Evolutionary conservation across 2,113 vertebrate genomes (phyloP).

Genomic region (Ifrita kowaldi): DNA sequence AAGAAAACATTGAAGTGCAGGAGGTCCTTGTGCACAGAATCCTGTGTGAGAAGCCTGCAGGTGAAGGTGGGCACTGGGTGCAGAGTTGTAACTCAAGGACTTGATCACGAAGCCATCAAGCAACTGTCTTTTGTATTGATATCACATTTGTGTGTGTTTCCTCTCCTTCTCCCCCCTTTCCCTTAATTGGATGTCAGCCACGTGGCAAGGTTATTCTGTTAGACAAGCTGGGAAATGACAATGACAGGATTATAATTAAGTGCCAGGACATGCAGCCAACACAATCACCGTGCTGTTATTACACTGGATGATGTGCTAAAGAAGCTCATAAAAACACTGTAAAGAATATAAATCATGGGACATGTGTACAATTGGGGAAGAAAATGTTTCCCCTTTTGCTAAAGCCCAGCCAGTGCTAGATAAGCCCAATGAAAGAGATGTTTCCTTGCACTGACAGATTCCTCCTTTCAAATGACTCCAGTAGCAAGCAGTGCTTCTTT

Average conservation of each 20-base stretch:
- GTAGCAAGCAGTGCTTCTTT: neutral
- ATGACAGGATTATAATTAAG: constrained; percentile 74
- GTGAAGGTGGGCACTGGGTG: neutral
- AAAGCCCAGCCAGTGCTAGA: neutral
- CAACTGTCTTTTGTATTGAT: neutral
- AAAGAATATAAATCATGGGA: constrained; percentile 56
- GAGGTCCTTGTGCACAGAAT: neutral
- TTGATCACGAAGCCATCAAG: neutral
- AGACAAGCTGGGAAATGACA: constrained; percentile 67
- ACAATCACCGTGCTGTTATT: constrained; percentile 72
- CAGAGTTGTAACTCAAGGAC: neutral
- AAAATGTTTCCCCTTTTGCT: neutral
- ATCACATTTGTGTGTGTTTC: neutral
- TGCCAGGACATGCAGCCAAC: constrained; percentile 69
- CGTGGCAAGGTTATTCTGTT: constrained; percentile 70
- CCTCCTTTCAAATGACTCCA: neutral
- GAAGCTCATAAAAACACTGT: constrained; percentile 68
- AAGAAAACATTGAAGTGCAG: neutral
- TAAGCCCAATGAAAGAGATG: neutral
- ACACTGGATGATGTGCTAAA: constrained; percentile 60
- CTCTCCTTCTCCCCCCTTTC: neutral
- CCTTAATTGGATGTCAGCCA: constrained; percentile 51
- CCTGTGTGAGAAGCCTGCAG: neutral
- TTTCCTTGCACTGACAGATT: neutral
- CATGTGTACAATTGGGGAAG: neutral